Evolutionary conservation across 2,888 invertebrate genomes (phyloP).

Genomic region (Dascillus cervinus): DNA sequence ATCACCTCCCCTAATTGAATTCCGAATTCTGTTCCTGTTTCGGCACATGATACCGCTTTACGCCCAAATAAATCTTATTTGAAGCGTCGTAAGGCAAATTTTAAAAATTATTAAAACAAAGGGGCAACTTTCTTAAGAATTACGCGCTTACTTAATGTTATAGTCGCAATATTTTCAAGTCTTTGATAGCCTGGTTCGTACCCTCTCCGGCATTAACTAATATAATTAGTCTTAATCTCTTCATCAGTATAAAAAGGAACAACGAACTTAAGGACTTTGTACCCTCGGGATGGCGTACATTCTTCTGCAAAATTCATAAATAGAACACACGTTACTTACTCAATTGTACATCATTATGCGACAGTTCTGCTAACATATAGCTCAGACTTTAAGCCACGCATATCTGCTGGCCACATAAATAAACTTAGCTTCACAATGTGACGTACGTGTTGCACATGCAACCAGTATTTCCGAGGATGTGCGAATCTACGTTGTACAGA

Average conservation of each 20-base stretch:
- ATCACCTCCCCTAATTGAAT: constrained; percentile 35
- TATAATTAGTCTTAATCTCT: constrained; percentile 23
- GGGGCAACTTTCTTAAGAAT: neutral
- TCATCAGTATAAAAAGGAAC: constrained; percentile 18
- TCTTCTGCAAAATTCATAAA: constrained; percentile 5
- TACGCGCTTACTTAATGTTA: neutral
- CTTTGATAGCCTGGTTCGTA: constrained; percentile 13
- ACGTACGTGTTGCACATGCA: no score
- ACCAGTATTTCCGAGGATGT: no score
- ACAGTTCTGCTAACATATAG: no score
- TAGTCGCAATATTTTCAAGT: constrained; percentile 14
- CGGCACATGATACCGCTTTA: constrained; percentile 38
- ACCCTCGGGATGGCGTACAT: constrained; percentile 14
- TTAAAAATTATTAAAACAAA: constrained; percentile 15
- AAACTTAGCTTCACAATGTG: no score
- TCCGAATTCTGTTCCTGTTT: constrained; percentile 29
- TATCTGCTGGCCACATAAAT: no score
- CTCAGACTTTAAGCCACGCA: no score
- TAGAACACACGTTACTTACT: neutral
- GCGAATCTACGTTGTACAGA: no score
- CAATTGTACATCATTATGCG: neutral
- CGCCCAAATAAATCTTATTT: constrained; percentile 20
- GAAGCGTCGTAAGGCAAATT: constrained; percentile 5
- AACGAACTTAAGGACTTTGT: constrained; percentile 12
- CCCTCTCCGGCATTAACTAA: constrained; percentile 20